phyloP scores from a whole-genome alignment of 2,113 vertebrate genomes.

The Bubo scandiacus region DNA sequence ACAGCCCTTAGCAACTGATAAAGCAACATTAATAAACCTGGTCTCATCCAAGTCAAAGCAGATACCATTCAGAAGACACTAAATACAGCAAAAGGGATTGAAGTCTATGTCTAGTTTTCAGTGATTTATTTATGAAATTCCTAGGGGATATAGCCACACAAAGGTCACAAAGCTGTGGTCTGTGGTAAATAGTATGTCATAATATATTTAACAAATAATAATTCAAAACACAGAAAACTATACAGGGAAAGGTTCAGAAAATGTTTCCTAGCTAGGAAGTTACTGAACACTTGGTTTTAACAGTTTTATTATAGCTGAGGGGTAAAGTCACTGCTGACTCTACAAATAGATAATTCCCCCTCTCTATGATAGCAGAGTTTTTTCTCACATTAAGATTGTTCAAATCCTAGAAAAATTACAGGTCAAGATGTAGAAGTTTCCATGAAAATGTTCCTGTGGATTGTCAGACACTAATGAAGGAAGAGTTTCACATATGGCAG shows the following conservation, averaged over 20 bases:
- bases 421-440: not conserved
- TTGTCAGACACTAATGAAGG: not conserved
- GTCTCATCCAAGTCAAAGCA: not conserved
- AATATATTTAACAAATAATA: constrained; percentile 41
- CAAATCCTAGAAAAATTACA: not conserved
- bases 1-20: constrained; percentile 32
- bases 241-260: not conserved
- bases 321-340: not conserved
- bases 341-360: not conserved
- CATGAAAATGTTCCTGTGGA: not conserved
- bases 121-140: constrained; percentile 31
- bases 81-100: not conserved
- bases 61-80: not conserved
- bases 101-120: constrained; percentile 14
- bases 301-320: constrained; percentile 28
- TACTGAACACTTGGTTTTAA: constrained; percentile 8
- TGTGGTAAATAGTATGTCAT: constrained; percentile 19
- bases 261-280: not conserved
- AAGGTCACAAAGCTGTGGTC: not conserved
- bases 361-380: not conserved
- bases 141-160: not conserved
- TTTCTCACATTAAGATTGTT: not conserved
- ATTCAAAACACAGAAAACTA: constrained; percentile 18
- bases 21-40: constrained; percentile 24
- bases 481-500: not conserved